These are phyloP conservation scores for Caretta caretta DNA, from an alignment of 2,113 vertebrate genomes.

Conservation along the genomic window DNA sequence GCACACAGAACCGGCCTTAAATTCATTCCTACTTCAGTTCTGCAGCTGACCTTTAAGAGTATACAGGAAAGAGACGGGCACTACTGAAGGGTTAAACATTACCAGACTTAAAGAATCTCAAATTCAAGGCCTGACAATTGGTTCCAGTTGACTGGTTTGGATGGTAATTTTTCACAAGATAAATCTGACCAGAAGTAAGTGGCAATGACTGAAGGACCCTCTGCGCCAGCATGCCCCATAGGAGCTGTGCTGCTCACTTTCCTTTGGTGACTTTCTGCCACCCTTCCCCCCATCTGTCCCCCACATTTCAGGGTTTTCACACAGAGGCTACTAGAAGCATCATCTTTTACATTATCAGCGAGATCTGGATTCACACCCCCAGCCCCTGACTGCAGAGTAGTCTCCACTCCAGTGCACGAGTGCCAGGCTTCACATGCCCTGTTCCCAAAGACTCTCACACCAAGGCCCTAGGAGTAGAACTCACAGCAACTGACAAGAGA, in stretches of 20 bases:
- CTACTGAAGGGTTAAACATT: conserved; percentile 73
- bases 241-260: rapidly evolving
- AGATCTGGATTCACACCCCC: neutral
- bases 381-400: rapidly evolving
- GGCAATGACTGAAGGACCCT: neutral
- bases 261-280: neutral
- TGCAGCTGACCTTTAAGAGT: neutral
- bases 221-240: neutral
- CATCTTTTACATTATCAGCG: neutral
- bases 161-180: conserved; percentile 70
- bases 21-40: rapidly evolving
- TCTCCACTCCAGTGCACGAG: rapidly evolving
- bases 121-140: conserved; percentile 60
- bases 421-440: neutral
- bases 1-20: rapidly evolving
- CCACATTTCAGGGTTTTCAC: neutral
- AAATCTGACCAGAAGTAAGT: conserved; percentile 4
- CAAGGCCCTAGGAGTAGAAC: neutral
- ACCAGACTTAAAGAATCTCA: conserved; percentile 54
- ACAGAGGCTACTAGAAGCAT: neutral
- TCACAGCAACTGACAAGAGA: neutral
- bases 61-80: neutral
- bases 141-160: conserved; percentile 64
- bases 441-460: neutral
- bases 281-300: neutral